phyloP scores from a whole-genome alignment of 2,113 vertebrate genomes.

The Apeltes quadracus region DNA sequence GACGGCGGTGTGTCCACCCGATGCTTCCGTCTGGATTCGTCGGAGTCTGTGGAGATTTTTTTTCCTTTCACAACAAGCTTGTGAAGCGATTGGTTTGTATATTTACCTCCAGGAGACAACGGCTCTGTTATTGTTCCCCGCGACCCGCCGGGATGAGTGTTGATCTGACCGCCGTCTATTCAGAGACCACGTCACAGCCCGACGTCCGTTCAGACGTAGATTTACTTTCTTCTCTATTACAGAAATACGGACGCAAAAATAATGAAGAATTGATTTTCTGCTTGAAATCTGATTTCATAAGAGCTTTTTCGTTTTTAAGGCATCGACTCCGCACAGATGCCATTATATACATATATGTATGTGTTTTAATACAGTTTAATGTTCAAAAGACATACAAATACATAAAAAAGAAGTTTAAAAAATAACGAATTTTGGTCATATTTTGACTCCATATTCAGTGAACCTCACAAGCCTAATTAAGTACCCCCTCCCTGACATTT shows the following conservation, averaged over 20 bases:
- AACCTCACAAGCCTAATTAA: conserved; percentile 41
- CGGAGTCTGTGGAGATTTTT: conserved; percentile 19
- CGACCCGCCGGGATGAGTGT: conserved; percentile 35
- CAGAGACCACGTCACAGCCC: not conserved
- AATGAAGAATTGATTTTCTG: not conserved
- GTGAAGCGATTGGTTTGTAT: conserved; percentile 44
- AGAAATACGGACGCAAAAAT: not conserved
- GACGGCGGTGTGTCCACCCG: not conserved
- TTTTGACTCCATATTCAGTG: not conserved
- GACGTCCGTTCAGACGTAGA: not conserved
- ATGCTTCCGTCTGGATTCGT: not conserved
- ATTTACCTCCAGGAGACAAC: conserved; percentile 64
- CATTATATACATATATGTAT: not conserved
- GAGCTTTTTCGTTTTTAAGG: not conserved
- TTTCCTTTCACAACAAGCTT: conserved; percentile 36
- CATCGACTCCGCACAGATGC: not conserved
- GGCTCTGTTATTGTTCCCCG: conserved; percentile 44
- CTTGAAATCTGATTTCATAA: not conserved
- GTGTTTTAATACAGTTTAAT: not conserved
- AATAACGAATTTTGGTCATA: not conserved
- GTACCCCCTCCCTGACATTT: conserved; percentile 27
- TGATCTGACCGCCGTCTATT: conserved; percentile 21
- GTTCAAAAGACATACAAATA: not conserved
- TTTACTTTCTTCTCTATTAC: not conserved
- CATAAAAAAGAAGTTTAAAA: not conserved